Base-by-base conservation (phyloP, 2,888 invertebrate species). In the Pimpla rufipes region DNA sequence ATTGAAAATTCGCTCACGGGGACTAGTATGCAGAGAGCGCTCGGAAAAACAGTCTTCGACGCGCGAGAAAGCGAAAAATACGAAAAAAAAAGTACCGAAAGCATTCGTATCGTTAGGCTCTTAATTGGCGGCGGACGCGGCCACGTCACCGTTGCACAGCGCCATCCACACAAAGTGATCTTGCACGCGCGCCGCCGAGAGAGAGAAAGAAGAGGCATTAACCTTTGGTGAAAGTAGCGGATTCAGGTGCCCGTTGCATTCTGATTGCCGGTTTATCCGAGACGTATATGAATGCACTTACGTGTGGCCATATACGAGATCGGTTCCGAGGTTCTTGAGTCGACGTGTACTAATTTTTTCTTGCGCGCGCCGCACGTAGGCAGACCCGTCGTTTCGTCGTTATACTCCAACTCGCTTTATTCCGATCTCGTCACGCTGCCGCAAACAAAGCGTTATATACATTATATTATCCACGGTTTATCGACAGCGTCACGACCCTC, bases 151-250 rank as follows among this genome's bases (percentile, higher is more conserved):
- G 52, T 13, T 18, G 23, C n/a, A 7, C 40, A 42, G n/a, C n/a
- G 23, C 37, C 59, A 10, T 71, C 23, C 21, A 23, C 57, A 16
- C n/a, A 10, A 57, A 18, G 73, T n/a, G n/a, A 67, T 68, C 21
- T 47, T 35, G 67, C 67, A 59, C 68, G 77, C 37, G 57, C 57
- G 5, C 37, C 40, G 29, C 29, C 29, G 29, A 29, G 29, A 2
- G 29, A 4, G 35, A 57, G 35, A 57, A 35, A 66, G 47, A 45
- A 87, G 88, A 90, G 90, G 86, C 90, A 88, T 90, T 90, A 89
- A 90, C 90, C 90, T 88, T 90, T 87, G 89, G 90, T 90, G 90
- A 90, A 90, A 90, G 90, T 90, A 82, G 74, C 82, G 70, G 64
- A 45, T 75, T 74, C 62, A 59, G 29, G 40, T 62, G 64, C 87